Percentiles rank a stretch among this genome's conserved stretches.
Conservation (phyloP, 2,797 vertebrate genomes). For the Hemitrygon akajei region DNA sequence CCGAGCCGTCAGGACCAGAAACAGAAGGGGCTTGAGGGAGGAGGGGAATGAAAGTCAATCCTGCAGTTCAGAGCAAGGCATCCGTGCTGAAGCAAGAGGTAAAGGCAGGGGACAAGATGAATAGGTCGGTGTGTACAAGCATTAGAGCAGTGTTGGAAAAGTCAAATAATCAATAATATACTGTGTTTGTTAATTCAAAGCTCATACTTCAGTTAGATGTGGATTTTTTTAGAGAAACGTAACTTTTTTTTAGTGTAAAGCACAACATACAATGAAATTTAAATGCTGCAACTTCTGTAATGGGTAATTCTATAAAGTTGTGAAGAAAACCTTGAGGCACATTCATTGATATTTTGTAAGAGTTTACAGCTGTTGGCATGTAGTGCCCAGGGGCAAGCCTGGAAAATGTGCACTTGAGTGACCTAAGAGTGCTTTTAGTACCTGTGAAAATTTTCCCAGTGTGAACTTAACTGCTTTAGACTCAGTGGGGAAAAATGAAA, state of each 20-base stretch:
- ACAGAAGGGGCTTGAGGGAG: not conserved
- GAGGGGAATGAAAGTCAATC: not conserved
- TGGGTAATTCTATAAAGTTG: not conserved
- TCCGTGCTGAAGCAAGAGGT: not conserved
- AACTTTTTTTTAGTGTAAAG: not conserved
- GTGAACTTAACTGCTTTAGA: not conserved
- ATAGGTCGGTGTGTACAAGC: not conserved
- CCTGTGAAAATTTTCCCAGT: not conserved
- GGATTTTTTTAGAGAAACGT: not conserved
- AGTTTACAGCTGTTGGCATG: not conserved
- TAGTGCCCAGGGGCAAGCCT: not conserved
- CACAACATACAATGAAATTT: not conserved
- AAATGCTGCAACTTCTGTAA: not conserved
- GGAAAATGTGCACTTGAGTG: not conserved
- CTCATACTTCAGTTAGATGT: not conserved
- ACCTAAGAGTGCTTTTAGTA: not conserved
- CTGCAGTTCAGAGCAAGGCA: not conserved
- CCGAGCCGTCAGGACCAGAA: not conserved
- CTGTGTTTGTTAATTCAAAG: no score
- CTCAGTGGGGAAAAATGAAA: not conserved
- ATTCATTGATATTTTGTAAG: not conserved
- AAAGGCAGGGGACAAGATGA: not conserved
- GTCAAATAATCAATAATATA: not conserved
- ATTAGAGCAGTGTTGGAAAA: not conserved
- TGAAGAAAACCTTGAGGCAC: not conserved